Base-by-base conservation (phyloP, 2,797 vertebrate species). In the Parambassis ranga region DNA sequence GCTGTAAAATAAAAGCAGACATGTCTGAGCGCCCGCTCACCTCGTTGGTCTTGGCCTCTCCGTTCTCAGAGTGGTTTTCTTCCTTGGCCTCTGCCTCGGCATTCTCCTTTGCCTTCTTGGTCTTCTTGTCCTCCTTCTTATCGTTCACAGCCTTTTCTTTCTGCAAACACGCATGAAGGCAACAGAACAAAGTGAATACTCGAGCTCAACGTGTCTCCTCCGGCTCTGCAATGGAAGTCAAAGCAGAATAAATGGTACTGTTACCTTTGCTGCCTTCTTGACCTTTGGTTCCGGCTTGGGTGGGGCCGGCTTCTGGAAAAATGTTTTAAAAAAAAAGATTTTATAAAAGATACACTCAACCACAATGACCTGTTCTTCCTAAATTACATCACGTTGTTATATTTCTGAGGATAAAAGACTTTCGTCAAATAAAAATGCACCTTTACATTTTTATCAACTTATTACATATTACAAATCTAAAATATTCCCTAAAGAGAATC, bases 11-110 rank as follows among this genome's bases (percentile, higher is more conserved):
- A 36, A 0, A 26, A 26, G 2, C 24, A n/a, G n/a, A n/a, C n/a
- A n/a, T n/a, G n/a, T n/a, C 1, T 3, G 3, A 7, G 7, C 1
- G 7, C 7, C 14, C 5, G 7, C 74, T 39, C 90, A 96, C 95
- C 94, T 96, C 91, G 20, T 93, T 94, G 92, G 93, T 94, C 92
- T 96, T 96, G 88, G 93, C 90, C 74, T 96, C 95, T 90, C 95
- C 95, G 0, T 98, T 98, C 92, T 98, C 94, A 92, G 95, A 95
- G 93, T 95, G 95, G 92, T 92, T 94, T 87, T 96, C 95, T 89
- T 96, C 94, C 68, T 94, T 94, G 59, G 93, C 91, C 87, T 96
- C 96, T n/a, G 91, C 88, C 86, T 95, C 92, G 47, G 90, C 91
- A 87, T 94, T 94, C 84, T 93, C 90, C 92, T 93, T 94, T 66